phyloP scores from a whole-genome alignment of 35 echinoderm and acorn worm genomes.

The Heliocidaris tuberculata region DNA sequence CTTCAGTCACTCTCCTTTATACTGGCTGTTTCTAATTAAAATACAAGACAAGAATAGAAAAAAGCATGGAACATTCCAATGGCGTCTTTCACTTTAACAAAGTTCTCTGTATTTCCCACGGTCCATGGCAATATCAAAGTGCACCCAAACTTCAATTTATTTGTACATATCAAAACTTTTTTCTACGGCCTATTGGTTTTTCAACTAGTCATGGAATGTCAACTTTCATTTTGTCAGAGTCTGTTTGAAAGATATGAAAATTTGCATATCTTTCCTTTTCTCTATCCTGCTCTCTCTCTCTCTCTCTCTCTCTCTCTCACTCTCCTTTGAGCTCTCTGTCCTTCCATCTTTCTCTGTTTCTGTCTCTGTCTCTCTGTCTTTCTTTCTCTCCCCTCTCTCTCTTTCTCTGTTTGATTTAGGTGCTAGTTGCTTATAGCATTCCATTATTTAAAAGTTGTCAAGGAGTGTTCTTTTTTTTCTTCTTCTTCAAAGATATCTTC shows the following conservation, averaged over 20 bases:
- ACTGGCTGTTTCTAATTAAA: not conserved
- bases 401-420: not conserved
- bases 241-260: not conserved
- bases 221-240: not conserved
- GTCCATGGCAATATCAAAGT: not conserved
- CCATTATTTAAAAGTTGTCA: not conserved
- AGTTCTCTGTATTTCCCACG: not conserved
- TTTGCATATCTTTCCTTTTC: not conserved
- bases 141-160: not conserved
- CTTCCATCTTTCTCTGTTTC: not conserved
- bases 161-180: not conserved
- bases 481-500: not conserved
- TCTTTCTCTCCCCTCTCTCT: not conserved
- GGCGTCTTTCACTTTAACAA: not conserved
- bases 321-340: not conserved
- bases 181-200: slow-evolving; percentile 2
- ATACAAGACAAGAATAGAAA: not conserved
- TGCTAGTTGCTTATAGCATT: not conserved
- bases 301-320: not conserved
- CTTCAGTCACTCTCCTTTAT: not conserved
- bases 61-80: not conserved
- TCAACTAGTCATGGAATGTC: not conserved
- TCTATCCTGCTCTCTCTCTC: no score
- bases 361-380: not conserved
- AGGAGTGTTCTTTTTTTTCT: not conserved